Base-by-base conservation (phyloP, 1,140 invertebrate species). In the Probaryconus sp. region DNA sequence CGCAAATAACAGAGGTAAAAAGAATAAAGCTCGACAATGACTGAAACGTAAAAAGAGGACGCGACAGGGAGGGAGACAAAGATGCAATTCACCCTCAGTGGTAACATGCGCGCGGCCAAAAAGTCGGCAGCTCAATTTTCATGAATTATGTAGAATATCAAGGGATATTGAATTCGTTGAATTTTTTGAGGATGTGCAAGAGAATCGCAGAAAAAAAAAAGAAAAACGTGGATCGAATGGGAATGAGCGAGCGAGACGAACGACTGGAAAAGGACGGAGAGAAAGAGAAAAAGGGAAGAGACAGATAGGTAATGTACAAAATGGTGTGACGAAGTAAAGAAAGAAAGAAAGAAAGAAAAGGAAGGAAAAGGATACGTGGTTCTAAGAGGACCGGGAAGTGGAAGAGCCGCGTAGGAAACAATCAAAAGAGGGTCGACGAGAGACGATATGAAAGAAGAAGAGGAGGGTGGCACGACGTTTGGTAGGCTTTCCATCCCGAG, bases 111-210 rank as follows among this genome's bases (percentile, higher is more conserved):
- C 45, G 51, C 58, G 48, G 73, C 69, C 70, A 78, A 84, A 80
- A 80, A 77, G 76, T 70, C 77, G 61, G 55, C 51, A 70, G 80
- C 78, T 83, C 80, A 85, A 84, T 85, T 86, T 85, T 85, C 81
- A 85, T 85, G 82, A 85, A 86, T 84, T 85, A 85, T 85, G 83
- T 81, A 85, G 81, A 80, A 82, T 78, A 79, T 81, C 69, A 80
- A 70, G 80, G 76, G 67, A 82, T 83, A 86, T 85, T 83, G 82
- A 86, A 85, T 87, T 85, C 72, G 67, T 76, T 74, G 51, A 82
- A 82, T 83, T 86, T 84, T 85, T 81, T 61, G 78, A 77, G 70
- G 53, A 74, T 70, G 55, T 61, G 45, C 48, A 74, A 65, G 63
- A 50, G 56, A 56, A 73, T 65, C 50, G 69, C 14, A 38, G 63